Conservation (phyloP, 1,140 invertebrate genomes). For the Choristoneura fumiferana region DNA sequence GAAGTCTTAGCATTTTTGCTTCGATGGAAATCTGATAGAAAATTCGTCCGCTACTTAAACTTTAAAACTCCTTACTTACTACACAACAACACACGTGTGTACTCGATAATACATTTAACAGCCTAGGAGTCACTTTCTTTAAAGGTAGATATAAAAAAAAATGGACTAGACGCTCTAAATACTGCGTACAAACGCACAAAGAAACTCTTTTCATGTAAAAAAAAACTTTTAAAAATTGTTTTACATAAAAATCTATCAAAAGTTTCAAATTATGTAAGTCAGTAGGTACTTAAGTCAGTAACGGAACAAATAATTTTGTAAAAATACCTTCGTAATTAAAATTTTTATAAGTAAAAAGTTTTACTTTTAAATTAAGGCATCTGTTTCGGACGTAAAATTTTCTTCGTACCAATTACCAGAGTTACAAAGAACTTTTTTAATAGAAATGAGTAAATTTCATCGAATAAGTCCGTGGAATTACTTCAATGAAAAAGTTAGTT, state of each 20-base stretch:
- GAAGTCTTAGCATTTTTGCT: too few species aligned
- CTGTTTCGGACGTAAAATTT: constrained; percentile 33
- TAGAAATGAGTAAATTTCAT: constrained; percentile 39
- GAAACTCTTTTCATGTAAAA: background rate
- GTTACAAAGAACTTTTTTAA: constrained; percentile 42
- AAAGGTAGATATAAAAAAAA: too few species aligned
- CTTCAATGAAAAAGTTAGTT: constrained; percentile 35
- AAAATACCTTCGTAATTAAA: constrained; percentile 32
- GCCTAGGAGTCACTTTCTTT: too few species aligned
- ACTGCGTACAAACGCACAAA: background rate
- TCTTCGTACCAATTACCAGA: constrained; percentile 30
- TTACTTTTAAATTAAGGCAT: constrained; percentile 42
- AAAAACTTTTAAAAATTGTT: background rate
- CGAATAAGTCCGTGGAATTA: constrained; percentile 31
- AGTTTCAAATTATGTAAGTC: background rate
- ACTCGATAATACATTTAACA: too few species aligned
- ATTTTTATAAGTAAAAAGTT: constrained; percentile 36
- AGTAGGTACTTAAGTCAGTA: background rate
- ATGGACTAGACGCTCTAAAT: too few species aligned
- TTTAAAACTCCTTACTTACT: too few species aligned
- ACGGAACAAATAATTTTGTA: constrained; percentile 21
- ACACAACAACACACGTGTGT: too few species aligned
- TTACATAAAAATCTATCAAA: constrained; percentile 7
- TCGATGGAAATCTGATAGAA: too few species aligned
- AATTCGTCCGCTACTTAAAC: too few species aligned